Evolutionary conservation across 2,888 invertebrate genomes (phyloP), one percentile per base, ranked within the genome.

Genomic region (Agrochola lychnidis): DNA sequence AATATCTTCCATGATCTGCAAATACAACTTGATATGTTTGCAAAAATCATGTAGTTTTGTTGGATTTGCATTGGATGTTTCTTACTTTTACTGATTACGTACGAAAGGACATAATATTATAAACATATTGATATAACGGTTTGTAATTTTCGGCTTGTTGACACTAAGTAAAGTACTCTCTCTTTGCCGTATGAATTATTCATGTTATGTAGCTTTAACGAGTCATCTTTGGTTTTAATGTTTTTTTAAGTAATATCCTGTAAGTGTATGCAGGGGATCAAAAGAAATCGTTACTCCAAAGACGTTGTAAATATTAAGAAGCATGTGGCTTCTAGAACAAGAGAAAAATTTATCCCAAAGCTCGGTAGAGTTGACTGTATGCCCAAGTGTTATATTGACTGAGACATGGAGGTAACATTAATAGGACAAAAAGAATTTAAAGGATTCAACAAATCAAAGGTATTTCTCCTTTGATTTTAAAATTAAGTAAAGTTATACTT

Each of bases 61-160:
- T 73, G 64, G 42, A 69, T 87, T 79, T 74, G 56, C 69, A 70
- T 76, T 76, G 66, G 62, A 62, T 78, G 45, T 72, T 79, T 61
- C 63, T 45, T 78, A 83, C 82, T 87, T 86, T 86, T 76, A 83
- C 80, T 78, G 79, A 63, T 83, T 83, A 83, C 74, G 84, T 83
- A 83, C 74, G 84, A 85, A 83, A 85, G 84, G 77, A 83, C 56
- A 78, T 59, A 36, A 1, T 30, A 42, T 42, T 9, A 36, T 30
- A 42, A 16, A 69, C n/a, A 42, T 77, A 78, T 72, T 66, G 74
- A 67, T 70, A 76, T 68, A 77, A 77, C 71, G 59, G 72, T 57
- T 70, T 45, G 67, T 71, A 70, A 68, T 74, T 67, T 66, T 63
- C 25, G 48, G 4, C 61, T 76, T 76, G 82, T 83, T 78, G 73